Evolutionary conservation across 2,888 invertebrate genomes (phyloP).

Genomic region (Lithodes maja): DNA sequence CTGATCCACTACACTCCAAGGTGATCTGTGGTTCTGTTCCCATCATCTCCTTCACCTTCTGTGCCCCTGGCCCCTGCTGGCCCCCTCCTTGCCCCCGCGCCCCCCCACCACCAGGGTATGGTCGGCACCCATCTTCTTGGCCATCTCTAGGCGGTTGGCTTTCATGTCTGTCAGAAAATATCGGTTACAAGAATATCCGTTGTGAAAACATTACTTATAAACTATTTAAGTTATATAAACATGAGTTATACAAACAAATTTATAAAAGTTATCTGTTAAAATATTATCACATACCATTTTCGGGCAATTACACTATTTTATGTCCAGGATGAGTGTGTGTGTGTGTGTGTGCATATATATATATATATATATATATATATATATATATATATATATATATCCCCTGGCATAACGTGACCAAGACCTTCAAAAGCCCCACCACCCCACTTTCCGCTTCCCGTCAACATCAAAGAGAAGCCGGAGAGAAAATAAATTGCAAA

Average conservation of each 20-base stretch:
- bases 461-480: background rate
- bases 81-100: constrained; percentile 78
- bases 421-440: background rate
- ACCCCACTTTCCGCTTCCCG: background rate
- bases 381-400: constrained; percentile 8
- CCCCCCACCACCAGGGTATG: constrained; percentile 81
- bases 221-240: too few relatives aligned
- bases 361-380: background rate
- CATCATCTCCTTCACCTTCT: constrained; percentile 77
- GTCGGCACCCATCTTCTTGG: constrained; percentile 80
- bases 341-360: too few relatives aligned
- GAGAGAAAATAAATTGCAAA: background rate
- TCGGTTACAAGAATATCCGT: too few relatives aligned
- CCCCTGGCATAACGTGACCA: background rate
- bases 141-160: constrained; percentile 39
- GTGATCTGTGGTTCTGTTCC: constrained; percentile 82
- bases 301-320: too few relatives aligned
- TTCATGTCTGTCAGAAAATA: constrained; percentile 78
- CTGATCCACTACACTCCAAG: constrained; percentile 92
- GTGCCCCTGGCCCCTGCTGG: constrained; percentile 79
- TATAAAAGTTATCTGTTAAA: too few relatives aligned
- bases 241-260: too few relatives aligned
- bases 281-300: too few relatives aligned
- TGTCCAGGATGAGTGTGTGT: too few relatives aligned
- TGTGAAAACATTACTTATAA: too few relatives aligned